Evolutionary conservation across 2,797 vertebrate species (phyloP), one percentile per base, ranked within the genome.

Genomic region (Schizopygopsis malacanthus): DNA sequence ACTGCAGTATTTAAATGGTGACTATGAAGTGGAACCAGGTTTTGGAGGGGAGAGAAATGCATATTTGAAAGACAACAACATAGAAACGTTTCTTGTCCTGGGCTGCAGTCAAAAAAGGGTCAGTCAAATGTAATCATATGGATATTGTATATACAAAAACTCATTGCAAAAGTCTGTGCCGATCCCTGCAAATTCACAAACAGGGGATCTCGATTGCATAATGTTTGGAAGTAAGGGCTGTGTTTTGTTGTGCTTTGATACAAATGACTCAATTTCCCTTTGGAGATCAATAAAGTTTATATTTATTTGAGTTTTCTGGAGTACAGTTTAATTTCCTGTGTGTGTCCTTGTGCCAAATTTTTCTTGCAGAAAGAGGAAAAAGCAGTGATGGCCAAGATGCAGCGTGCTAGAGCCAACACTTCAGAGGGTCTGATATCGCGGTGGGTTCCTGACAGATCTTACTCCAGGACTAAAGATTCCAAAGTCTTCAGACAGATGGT

Each of bases 401-500:
- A 98, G 92, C 95, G 97, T 7, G 94, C 95, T 0, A 95, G 97
- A 2, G 96, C 97, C 88, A 98, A 96, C 92, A 98, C 98, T 50
- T 93, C 89, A 0, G 98, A 98, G 73, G 97, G 95, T 41, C 91
- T 97, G 92, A 95, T 96, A 94, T 96, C 97, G 0, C 97, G 96
- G 89, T 99, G 98, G 98, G 97, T 96, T 41, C 96, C 98, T 10
- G 97, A 99, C 87, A 96, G 97, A 78, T 94, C 97, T 59, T 98
- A 97, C 93, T 90, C 95, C 91, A 95, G 98, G 88, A 96, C 95
- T 91, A 98, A 98, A 95, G 98, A 98, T 91, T 98, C 97, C 84
- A 99, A 99, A 93, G 97, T 97, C 84, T 98, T 98, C 94, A 95
- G 97, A 90, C 97, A 98, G 95, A 99, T 99, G 97, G 98, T 99